Evolutionary conservation across 2,888 invertebrate genomes (phyloP).

Genomic region (Drosophila nigritarsus): DNA sequence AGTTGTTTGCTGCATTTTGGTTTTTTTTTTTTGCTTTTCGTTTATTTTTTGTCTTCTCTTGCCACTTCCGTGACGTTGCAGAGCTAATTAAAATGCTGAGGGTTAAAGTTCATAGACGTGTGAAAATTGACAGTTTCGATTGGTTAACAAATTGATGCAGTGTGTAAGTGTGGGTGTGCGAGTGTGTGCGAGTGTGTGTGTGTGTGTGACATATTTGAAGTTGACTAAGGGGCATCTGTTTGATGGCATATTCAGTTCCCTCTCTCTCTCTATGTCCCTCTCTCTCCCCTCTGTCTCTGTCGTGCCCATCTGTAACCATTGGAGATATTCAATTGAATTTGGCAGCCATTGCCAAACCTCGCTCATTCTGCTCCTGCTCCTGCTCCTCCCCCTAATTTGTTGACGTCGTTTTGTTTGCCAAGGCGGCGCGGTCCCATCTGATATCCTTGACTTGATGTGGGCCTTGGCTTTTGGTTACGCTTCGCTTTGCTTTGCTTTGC

Average conservation of each 20-base stretch:
- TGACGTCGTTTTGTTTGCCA: slow-evolving; percentile 33
- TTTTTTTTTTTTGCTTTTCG: slow-evolving; percentile 1
- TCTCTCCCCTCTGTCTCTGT: not conserved
- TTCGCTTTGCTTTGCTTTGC: slow-evolving; percentile 1
- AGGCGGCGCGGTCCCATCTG: slow-evolving; percentile 29
- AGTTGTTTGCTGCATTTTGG: slow-evolving; percentile 18
- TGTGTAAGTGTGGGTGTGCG: not conserved
- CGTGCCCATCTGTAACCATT: not conserved
- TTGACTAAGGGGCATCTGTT: not conserved
- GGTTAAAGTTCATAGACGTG: slow-evolving; percentile 45
- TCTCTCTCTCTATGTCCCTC: not conserved
- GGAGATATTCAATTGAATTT: slow-evolving; percentile 4
- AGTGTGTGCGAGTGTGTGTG: no score
- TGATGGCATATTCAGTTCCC: not conserved
- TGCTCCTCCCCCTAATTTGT: slow-evolving; percentile 8
- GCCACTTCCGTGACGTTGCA: not conserved
- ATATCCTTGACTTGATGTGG: slow-evolving; percentile 63
- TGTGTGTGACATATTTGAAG: not conserved
- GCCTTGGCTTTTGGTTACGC: slow-evolving; percentile 11
- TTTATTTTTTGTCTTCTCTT: not conserved
- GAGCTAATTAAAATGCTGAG: slow-evolving; percentile 54
- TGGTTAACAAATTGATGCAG: slow-evolving; percentile 29
- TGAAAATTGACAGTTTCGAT: slow-evolving; percentile 48
- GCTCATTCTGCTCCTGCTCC: no score
- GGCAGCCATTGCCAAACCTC: not conserved